phyloP scores from a whole-genome alignment of 1,140 invertebrate species.

The Chlorops oryzae region DNA sequence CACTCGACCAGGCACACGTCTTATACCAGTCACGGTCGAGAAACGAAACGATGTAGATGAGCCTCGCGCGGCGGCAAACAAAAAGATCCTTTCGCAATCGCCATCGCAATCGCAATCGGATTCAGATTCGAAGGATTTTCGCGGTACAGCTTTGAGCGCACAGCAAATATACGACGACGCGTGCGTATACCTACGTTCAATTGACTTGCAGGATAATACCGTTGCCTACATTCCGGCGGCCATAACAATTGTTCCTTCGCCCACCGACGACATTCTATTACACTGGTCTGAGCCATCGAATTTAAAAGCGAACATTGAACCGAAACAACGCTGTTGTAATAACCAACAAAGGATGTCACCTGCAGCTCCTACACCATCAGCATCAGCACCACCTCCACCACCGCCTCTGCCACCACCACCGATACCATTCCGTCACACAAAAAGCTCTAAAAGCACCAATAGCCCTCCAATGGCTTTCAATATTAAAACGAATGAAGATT shows the following conservation, averaged over 20 bases:
- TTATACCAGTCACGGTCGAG: conserved; percentile 27
- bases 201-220: conserved; percentile 28
- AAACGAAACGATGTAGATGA: conserved; percentile 8
- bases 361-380: too few relatives aligned
- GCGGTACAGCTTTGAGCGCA: conserved; percentile 7
- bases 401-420: too few relatives aligned
- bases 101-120: conserved; percentile 13
- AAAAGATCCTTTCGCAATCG: neutral
- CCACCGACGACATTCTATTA: conserved; percentile 11
- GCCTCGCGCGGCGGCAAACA: conserved; percentile 4
- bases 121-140: too few relatives aligned
- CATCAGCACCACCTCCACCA: too few relatives aligned
- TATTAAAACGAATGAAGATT: too few relatives aligned
- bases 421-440: too few relatives aligned
- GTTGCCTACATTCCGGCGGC: conserved; percentile 23
- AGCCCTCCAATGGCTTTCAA: too few relatives aligned
- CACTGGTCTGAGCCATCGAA: conserved; percentile 3
- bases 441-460: too few relatives aligned
- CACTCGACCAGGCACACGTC: conserved; percentile 18
- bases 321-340: too few relatives aligned
- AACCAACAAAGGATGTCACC: too few relatives aligned
- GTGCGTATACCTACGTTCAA: conserved; percentile 28
- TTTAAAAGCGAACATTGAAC: conserved; percentile 12
- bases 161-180: conserved; percentile 39
- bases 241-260: conserved; percentile 16